phyloP scores from a whole-genome alignment of 2,797 vertebrate species.

The Eospalax fontanierii region DNA sequence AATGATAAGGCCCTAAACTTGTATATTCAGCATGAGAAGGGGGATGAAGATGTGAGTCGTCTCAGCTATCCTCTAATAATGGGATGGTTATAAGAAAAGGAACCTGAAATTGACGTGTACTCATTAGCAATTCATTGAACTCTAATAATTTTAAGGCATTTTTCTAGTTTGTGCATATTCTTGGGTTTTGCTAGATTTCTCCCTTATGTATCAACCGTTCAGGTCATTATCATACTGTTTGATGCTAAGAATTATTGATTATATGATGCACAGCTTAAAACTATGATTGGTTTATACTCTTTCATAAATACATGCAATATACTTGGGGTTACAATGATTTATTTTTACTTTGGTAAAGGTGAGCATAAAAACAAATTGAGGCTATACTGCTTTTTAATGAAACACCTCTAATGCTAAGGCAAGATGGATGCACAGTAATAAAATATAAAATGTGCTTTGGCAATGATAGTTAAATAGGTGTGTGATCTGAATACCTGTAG shows the following conservation, averaged over 20 bases:
- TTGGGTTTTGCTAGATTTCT: constrained; percentile 39
- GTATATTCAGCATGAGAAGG: neutral
- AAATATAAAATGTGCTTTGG: constrained; percentile 70
- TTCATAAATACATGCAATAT: constrained; percentile 59
- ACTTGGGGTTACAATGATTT: constrained; percentile 60
- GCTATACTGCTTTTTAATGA: constrained; percentile 77
- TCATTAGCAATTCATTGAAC: neutral
- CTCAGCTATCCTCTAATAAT: neutral
- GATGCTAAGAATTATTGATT: constrained; percentile 53
- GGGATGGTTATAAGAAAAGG: neutral
- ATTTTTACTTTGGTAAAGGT: constrained; percentile 73
- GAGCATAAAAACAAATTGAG: constrained; percentile 78
- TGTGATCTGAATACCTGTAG: constrained; percentile 67
- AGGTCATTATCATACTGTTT: neutral
- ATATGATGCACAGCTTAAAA: neutral
- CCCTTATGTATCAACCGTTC: constrained; percentile 58
- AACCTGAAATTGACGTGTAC: neutral
- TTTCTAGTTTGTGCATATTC: constrained; percentile 33
- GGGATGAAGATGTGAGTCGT: neutral
- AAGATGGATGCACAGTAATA: constrained; percentile 67
- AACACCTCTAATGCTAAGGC: constrained; percentile 73
- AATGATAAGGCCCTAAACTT: neutral
- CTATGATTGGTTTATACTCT: constrained; percentile 24
- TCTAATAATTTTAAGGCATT: constrained; percentile 44
- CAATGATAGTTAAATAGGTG: constrained; percentile 71